Conservation (phyloP, 1,140 invertebrate genomes). For the Teleogryllus occipitalis region DNA sequence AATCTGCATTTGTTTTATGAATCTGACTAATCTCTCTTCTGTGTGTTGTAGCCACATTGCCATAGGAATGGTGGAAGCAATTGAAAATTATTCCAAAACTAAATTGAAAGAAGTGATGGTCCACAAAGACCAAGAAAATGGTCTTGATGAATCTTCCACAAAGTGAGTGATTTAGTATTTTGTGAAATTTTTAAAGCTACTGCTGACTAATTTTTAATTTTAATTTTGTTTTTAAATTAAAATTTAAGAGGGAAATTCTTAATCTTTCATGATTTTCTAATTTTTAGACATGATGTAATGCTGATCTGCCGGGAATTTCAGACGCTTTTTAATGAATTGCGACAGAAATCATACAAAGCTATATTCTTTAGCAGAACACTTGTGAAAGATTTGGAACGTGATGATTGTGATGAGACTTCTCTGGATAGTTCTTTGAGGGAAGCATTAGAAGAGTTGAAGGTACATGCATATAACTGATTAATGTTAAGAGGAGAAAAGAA, state of each 20-base stretch:
- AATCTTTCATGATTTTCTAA: conserved; percentile 13
- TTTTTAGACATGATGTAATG: conserved; percentile 50
- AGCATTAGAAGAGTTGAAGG: conserved; percentile 53
- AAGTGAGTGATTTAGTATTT: too few species aligned
- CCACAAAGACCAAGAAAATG: neutral
- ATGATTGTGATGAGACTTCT: conserved; percentile 20
- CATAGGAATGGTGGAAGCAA: conserved; percentile 8
- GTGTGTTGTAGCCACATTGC: conserved; percentile 14
- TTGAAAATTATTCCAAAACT: neutral
- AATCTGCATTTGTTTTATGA: too few species aligned
- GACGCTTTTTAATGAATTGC: conserved; percentile 62
- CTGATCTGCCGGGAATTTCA: conserved; percentile 68
- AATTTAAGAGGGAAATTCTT: too few species aligned
- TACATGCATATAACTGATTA: conserved; percentile 27
- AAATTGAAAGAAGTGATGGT: neutral
- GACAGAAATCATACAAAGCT: conserved; percentile 70
- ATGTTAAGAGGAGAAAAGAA: too few species aligned
- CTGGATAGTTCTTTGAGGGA: conserved; percentile 39
- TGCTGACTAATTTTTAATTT: too few species aligned
- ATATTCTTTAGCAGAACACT: conserved; percentile 70
- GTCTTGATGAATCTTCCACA: neutral
- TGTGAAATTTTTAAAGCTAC: too few species aligned
- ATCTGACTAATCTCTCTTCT: too few species aligned
- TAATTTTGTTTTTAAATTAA: too few species aligned
- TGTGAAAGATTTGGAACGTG: conserved; percentile 57